phyloP scores from a whole-genome alignment of 2,888 invertebrate species.

The Agrilus mali region DNA sequence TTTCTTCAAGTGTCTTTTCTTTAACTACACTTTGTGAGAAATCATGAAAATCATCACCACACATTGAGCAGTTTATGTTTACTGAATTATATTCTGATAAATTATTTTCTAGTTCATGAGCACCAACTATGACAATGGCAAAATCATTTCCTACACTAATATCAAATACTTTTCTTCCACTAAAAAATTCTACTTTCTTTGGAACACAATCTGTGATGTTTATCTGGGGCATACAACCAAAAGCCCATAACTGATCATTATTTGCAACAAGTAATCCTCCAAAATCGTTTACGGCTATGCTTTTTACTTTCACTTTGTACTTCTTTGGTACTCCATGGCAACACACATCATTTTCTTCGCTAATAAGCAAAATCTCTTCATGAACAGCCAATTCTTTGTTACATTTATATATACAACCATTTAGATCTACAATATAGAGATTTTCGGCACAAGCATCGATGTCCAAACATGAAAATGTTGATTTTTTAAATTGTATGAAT shows the following conservation, averaged over 20 bases:
- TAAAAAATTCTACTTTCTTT: conserved; percentile 54
- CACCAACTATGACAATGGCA: conserved; percentile 60
- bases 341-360: conserved; percentile 50
- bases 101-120: conserved; percentile 31
- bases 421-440: conserved; percentile 47
- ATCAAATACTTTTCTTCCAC: conserved; percentile 53
- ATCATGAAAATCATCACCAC: conserved; percentile 49
- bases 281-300: conserved; percentile 48
- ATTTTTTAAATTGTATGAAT: conserved; percentile 38
- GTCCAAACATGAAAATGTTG: conserved; percentile 41
- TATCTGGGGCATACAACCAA: conserved; percentile 54
- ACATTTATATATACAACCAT: conserved; percentile 47
- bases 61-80: conserved; percentile 41
- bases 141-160: conserved; percentile 65
- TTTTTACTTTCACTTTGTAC: conserved; percentile 47
- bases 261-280: conserved; percentile 53
- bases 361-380: conserved; percentile 46
- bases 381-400: conserved; percentile 39
- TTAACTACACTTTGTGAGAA: conserved; percentile 48
- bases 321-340: conserved; percentile 49
- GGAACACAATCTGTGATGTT: conserved; percentile 46
- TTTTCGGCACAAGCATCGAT: conserved; percentile 47
- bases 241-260: conserved; percentile 57
- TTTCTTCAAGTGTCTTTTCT: background rate
- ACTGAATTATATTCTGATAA: conserved; percentile 20